These are phyloP conservation scores for Nemurella pictetii DNA, from an alignment of 2,888 invertebrate genomes.

Conservation along the genomic window DNA sequence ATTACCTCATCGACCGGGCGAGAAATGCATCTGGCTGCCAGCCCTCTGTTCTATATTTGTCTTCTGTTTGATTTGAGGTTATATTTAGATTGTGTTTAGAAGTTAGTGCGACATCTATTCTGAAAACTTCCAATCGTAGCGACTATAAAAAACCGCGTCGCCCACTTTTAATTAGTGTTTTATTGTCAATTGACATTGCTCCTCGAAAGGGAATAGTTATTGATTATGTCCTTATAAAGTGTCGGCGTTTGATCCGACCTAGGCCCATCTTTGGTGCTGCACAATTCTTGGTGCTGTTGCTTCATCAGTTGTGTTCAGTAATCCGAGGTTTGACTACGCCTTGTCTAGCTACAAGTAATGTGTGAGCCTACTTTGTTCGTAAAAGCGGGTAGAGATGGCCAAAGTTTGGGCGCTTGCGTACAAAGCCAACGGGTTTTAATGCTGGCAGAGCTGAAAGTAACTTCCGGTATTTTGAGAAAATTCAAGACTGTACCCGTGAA, in stretches of 20 bases:
- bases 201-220: neutral
- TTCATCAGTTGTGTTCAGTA: neutral
- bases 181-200: neutral
- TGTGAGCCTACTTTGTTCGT: slow-evolving; percentile 40
- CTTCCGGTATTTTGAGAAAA: slow-evolving; percentile 37
- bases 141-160: slow-evolving; percentile 8
- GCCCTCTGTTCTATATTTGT: neutral
- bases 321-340: neutral
- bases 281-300: neutral
- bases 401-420: slow-evolving; percentile 43
- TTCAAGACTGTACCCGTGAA: slow-evolving; percentile 42
- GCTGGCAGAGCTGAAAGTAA: slow-evolving; percentile 42
- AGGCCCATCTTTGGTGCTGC: neutral
- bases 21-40: neutral
- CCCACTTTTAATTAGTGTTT: slow-evolving; percentile 1
- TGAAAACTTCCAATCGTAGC: slow-evolving; percentile 15
- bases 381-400: slow-evolving; percentile 43
- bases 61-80: slow-evolving; percentile 20
- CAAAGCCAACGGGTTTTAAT: slow-evolving; percentile 44
- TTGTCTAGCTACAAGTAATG: neutral
- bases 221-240: slow-evolving; percentile 6
- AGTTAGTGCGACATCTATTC: slow-evolving; percentile 30
- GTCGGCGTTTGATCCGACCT: neutral
- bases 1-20: neutral
- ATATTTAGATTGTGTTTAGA: slow-evolving; percentile 6